Base-by-base conservation (phyloP, 2,113 vertebrate genomes). In the Melozone crissalis region DNA sequence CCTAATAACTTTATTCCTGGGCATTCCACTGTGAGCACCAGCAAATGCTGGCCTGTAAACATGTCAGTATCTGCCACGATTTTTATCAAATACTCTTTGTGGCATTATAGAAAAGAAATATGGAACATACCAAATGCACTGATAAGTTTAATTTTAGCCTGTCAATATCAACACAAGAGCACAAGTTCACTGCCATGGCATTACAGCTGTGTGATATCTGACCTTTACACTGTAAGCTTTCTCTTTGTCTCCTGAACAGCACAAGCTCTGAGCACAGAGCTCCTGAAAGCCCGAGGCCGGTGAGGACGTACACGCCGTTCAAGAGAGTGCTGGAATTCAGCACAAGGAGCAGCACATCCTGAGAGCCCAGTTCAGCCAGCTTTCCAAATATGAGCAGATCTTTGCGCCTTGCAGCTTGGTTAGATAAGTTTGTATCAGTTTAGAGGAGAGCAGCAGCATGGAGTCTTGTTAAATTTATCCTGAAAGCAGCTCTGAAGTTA, bases 251-350 rank as follows among this genome's bases (percentile, higher is more conserved):
- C 92, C 52, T 79, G 83, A 97, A 90, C 74, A 97, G 96, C 69
- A 41, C 95, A 68, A 68, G 55, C 31, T 26, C 51, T 10, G 68
- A 93, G 39, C 93, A 47, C 43, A 91, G 91, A 78, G 67, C 91
- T 84, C 93, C 97, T 13, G 97, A 97, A 41, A 96, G 94, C 0
- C 21, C 61, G 1, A 85, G 97, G 90, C 97, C 95, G 1, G 87
- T 93, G 57, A 97, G 94, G 86, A 97, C 97, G 15, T 98, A 98
- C 93, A 98, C 98, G 3, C 99, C 99, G 0, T 99, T 99, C 95
- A 98, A 98, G 87, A 98, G 98, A 89, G 99, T 99, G 71, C 92
- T 99, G 98, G 99, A 99, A 90, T 97, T 98, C 2, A 98, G 98
- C 58, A 86, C 96, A 24, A 98, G 96, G 91, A 98, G 93, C 85